Percentiles rank a stretch among this genome's conserved stretches.
Conservation (phyloP, 2,888 invertebrate genomes). For the Ormyrus nitidulus region DNA sequence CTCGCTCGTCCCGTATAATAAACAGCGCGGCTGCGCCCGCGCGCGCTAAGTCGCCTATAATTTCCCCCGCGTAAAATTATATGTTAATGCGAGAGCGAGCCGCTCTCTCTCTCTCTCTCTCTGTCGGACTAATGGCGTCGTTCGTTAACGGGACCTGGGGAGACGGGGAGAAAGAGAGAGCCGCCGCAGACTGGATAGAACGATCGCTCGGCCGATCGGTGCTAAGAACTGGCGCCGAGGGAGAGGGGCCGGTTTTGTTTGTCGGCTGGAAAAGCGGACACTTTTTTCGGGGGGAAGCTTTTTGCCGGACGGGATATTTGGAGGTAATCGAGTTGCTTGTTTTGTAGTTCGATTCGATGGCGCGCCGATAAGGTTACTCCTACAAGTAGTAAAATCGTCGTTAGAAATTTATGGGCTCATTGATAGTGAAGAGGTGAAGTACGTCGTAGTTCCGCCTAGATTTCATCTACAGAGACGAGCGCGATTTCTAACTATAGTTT, state of each 20-base stretch:
- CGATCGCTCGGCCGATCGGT: not conserved
- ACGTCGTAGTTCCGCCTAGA: no score
- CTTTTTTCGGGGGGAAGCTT: no score
- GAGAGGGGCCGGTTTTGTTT: not conserved
- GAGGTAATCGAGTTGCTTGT: no score
- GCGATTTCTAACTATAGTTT: no score
- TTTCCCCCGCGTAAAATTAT: slow-evolving; percentile 62
- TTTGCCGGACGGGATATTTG: no score
- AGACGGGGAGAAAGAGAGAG: slow-evolving; percentile 47
- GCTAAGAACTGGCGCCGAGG: not conserved
- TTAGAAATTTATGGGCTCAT: no score
- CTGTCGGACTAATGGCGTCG: slow-evolving; percentile 65
- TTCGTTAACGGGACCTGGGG: slow-evolving; percentile 68
- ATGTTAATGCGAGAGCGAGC: slow-evolving; percentile 64
- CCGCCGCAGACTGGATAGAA: slow-evolving; percentile 15
- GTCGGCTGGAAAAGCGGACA: no score
- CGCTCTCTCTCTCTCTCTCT: not conserved
- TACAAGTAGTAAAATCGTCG: no score
- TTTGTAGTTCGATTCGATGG: no score
- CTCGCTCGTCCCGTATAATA: slow-evolving; percentile 65
- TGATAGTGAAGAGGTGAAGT: no score
- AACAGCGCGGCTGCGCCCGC: slow-evolving; percentile 62
- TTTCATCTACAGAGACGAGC: no score
- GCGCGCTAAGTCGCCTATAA: slow-evolving; percentile 70
- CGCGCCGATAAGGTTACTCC: no score